Conservation (phyloP, 2,797 vertebrate genomes). For the Ciconia nigra region DNA sequence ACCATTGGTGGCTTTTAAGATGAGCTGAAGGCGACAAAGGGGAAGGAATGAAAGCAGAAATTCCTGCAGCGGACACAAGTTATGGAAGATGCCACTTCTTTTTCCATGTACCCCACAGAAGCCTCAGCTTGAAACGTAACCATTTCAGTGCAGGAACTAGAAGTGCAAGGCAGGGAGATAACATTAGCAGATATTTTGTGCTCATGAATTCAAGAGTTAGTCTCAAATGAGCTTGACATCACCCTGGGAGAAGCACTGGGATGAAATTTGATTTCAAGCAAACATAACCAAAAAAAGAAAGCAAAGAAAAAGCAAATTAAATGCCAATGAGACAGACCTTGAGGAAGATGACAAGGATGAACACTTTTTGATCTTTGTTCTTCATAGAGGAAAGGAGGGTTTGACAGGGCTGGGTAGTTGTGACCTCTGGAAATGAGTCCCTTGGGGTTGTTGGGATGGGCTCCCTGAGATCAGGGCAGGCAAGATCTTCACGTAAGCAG, state of each 20-base stretch:
- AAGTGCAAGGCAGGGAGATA: background rate
- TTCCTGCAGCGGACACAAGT: fast-evolving
- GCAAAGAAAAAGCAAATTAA: background rate
- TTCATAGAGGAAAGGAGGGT: background rate
- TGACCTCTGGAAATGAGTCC: background rate
- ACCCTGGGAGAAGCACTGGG: background rate
- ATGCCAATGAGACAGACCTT: background rate
- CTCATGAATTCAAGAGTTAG: background rate
- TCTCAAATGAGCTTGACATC: background rate
- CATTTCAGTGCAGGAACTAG: background rate
- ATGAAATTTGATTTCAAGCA: background rate
- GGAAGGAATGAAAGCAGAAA: background rate
- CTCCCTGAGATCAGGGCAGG: background rate
- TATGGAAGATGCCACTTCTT: background rate
- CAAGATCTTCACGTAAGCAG: fast-evolving
- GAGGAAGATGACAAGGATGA: background rate
- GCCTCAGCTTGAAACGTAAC: background rate
- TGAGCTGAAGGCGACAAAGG: background rate
- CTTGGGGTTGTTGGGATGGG: background rate
- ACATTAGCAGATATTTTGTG: background rate
- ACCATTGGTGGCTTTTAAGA: background rate
- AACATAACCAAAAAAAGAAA: background rate
- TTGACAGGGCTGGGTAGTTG: background rate
- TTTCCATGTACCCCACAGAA: background rate
- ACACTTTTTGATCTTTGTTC: background rate